Evolutionary conservation across 2,113 vertebrate genomes (phyloP).

Genomic region (Aptenodytes patagonicus): DNA sequence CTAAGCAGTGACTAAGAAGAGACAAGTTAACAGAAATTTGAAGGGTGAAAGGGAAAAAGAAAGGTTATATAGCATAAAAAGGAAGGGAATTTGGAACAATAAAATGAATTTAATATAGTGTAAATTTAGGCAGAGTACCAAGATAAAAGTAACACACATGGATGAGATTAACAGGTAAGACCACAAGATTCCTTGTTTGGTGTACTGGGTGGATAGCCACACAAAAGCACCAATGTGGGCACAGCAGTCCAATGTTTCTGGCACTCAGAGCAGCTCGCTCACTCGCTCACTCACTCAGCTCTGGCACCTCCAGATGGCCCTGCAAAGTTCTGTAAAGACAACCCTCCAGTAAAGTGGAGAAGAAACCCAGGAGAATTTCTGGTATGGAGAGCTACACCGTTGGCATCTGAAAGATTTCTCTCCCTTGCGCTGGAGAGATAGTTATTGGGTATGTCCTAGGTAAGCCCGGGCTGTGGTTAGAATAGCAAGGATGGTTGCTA

Average conservation of each 20-base stretch:
- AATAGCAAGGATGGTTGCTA: not conserved
- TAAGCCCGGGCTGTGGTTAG: not conserved
- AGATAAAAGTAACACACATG: not conserved
- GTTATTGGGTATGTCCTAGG: not conserved
- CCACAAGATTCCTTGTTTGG: not conserved
- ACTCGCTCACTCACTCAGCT: not conserved
- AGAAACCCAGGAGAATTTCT: not conserved
- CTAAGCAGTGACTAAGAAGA: conserved; percentile 27
- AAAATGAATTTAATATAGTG: not conserved
- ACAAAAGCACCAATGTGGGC: not conserved
- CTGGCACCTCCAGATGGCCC: not conserved
- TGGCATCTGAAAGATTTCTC: not conserved
- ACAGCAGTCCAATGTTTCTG: not conserved
- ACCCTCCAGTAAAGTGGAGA: not conserved
- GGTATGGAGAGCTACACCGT: not conserved
- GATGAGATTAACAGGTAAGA: not conserved
- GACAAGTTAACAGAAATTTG: conserved; percentile 6
- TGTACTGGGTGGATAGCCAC: not conserved
- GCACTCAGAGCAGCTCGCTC: not conserved
- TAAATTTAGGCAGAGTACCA: not conserved
- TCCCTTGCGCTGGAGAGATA: accelerated
- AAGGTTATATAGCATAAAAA: not conserved
- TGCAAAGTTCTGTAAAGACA: not conserved
- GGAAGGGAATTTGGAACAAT: not conserved
- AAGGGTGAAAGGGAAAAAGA: not conserved